A percentile compares a stretch with the other conserved stretches of the same genome.
These are phyloP conservation scores for Vesta saturnalis DNA, from an alignment of 2,888 invertebrate species.

Conservation along the genomic window DNA sequence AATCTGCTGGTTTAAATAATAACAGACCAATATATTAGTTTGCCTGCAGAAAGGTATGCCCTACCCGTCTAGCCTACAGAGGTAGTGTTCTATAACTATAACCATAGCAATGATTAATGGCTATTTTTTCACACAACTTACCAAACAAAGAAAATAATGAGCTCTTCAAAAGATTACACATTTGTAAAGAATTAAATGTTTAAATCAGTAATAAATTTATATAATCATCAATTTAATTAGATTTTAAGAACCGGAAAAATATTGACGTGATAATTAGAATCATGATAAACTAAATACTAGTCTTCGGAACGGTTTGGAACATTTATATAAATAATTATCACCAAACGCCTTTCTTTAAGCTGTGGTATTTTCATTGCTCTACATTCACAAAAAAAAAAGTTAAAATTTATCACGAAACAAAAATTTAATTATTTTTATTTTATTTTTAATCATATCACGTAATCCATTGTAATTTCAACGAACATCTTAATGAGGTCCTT, in stretches of 20 bases:
- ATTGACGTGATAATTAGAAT: no score
- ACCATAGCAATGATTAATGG: slow-evolving; percentile 11
- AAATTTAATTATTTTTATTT: no score
- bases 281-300: no score
- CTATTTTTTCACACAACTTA: slow-evolving; percentile 9
- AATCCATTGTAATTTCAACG: no score
- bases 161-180: not conserved
- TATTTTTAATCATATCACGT: no score
- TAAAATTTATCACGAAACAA: no score
- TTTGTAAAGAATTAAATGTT: not conserved
- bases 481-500: no score
- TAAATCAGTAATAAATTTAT: not conserved
- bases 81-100: not conserved
- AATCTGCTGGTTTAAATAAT: not conserved
- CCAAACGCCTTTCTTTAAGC: no score
- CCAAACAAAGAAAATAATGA: slow-evolving; percentile 6
- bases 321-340: no score
- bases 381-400: no score
- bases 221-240: not conserved
- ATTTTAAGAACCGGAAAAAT: not conserved
- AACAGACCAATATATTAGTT: not conserved
- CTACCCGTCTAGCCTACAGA: not conserved
- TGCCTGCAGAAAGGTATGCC: not conserved
- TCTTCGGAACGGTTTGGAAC: no score
- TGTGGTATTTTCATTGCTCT: no score